Conservation (phyloP, 2,797 vertebrate species). For the Geotria australis region DNA sequence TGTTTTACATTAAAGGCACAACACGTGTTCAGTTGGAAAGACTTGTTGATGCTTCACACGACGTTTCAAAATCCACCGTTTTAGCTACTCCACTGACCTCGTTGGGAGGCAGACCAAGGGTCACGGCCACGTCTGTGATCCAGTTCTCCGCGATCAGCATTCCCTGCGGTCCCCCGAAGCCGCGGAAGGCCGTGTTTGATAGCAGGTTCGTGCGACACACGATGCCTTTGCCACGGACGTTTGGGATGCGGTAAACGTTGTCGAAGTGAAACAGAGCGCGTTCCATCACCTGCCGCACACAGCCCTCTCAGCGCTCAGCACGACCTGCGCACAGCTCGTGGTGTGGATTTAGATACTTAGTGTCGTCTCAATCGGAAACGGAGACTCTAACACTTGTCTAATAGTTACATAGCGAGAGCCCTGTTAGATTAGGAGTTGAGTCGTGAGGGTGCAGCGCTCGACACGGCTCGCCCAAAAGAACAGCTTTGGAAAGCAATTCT, state of each 20-base stretch:
- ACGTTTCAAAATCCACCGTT: background rate
- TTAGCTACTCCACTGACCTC: conserved; percentile 14
- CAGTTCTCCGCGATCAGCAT: conserved; percentile 60
- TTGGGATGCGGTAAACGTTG: conserved; percentile 48
- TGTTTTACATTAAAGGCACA: no score
- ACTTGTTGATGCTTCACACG: background rate
- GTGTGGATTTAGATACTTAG: no score
- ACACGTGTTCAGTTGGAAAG: background rate
- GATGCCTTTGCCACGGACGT: conserved; percentile 26
- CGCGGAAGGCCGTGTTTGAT: conserved; percentile 75
- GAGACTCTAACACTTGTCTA: no score
- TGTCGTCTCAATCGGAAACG: no score
- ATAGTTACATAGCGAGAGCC: no score
- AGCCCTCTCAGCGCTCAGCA: background rate
- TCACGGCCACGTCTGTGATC: conserved; percentile 37
- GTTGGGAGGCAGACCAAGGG: conserved; percentile 26
- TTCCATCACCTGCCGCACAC: conserved; percentile 29
- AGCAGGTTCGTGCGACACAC: conserved; percentile 59
- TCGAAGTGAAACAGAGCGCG: conserved; percentile 67
- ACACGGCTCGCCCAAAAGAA: no score
- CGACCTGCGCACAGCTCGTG: no score
- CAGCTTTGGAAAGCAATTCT: no score
- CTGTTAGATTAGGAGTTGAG: no score
- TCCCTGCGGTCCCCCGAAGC: conserved; percentile 62
- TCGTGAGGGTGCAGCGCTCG: no score